These are phyloP conservation scores for Zaprionus gabonicus DNA, from an alignment of 1,140 invertebrate genomes.

Conservation along the genomic window DNA sequence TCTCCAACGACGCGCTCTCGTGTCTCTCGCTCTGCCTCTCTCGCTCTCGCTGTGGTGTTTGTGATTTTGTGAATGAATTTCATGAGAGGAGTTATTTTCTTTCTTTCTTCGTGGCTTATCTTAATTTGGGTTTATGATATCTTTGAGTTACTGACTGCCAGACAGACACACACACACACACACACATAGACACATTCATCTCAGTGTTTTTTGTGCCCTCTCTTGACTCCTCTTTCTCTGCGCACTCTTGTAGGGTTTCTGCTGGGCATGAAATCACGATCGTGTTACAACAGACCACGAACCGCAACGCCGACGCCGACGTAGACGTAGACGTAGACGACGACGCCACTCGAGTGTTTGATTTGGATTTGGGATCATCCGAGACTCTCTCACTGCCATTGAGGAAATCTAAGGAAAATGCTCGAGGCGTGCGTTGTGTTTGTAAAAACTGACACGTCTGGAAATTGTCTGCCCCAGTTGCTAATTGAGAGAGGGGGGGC, in stretches of 20 bases:
- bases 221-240: constrained; percentile 30
- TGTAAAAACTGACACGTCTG: constrained; percentile 78
- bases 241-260: constrained; percentile 64
- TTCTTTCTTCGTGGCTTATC: constrained; percentile 64
- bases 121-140: constrained; percentile 76
- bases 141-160: constrained; percentile 46
- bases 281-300: constrained; percentile 62
- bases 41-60: constrained; percentile 27
- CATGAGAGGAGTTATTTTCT: constrained; percentile 46
- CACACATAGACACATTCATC: constrained; percentile 19
- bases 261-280: constrained; percentile 66
- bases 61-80: constrained; percentile 78
- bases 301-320: constrained; percentile 34
- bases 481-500: not conserved
- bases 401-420: constrained; percentile 68
- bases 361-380: constrained; percentile 40
- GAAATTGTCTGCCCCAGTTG: constrained; percentile 35
- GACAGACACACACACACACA: constrained; percentile 18
- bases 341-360: constrained; percentile 55
- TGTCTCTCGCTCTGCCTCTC: constrained; percentile 1
- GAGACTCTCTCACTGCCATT: constrained; percentile 42
- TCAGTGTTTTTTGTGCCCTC: constrained; percentile 30
- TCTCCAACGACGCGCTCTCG: constrained; percentile 10
- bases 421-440: constrained; percentile 66
- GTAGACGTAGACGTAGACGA: constrained; percentile 13